Conservation (phyloP, 1,140 invertebrate genomes). For the Hyposmocoma kahamanoa region DNA sequence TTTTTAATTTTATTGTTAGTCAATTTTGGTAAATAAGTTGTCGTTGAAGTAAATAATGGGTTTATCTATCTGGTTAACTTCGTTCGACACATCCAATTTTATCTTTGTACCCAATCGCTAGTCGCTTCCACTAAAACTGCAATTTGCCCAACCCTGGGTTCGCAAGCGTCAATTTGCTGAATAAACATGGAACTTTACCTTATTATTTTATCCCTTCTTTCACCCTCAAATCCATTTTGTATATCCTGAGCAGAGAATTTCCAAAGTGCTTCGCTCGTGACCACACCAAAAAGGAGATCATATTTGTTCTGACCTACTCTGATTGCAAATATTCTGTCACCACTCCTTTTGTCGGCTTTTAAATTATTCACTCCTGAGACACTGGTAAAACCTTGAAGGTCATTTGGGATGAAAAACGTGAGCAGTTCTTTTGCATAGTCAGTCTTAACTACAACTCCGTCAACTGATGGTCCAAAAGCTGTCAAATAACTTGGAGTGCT, state of each 20-base stretch:
- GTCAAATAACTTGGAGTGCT: constrained; percentile 88
- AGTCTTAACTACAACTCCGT: constrained; percentile 89
- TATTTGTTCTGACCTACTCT: constrained; percentile 77
- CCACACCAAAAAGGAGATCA: constrained; percentile 88
- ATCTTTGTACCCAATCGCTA: no score
- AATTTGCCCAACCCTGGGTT: constrained; percentile 11
- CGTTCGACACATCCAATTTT: no score
- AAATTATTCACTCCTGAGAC: constrained; percentile 43
- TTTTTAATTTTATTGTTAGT: no score
- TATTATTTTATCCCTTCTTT: constrained; percentile 91
- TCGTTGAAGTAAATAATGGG: no score
- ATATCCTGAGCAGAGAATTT: constrained; percentile 89
- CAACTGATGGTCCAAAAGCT: constrained; percentile 89
- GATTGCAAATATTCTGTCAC: constrained; percentile 58
- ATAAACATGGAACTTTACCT: constrained; percentile 57
- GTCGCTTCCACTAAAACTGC: no score
- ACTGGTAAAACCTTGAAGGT: constrained; percentile 77
- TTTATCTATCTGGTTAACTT: no score
- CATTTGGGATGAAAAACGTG: constrained; percentile 79
- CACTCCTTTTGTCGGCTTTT: constrained; percentile 73
- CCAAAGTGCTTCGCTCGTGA: constrained; percentile 89
- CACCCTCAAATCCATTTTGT: constrained; percentile 91
- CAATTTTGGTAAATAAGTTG: no score
- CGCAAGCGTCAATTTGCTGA: constrained; percentile 35
- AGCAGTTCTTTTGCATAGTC: constrained; percentile 85